Evolutionary conservation across 2,113 vertebrate species (phyloP).

Genomic region (Menidia beryllina): DNA sequence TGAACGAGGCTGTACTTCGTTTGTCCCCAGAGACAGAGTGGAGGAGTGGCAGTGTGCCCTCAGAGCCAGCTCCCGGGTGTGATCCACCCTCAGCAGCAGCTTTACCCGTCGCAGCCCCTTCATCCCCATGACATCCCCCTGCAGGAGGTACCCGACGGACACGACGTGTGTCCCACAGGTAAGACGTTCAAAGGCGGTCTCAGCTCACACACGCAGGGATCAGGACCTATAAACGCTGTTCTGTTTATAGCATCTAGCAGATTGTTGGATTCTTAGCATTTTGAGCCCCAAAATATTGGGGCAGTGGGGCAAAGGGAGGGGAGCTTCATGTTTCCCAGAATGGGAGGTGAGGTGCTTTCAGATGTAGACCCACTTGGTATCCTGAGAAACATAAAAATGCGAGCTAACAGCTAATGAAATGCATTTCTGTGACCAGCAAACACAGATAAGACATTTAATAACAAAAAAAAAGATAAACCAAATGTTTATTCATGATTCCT

Average conservation of each 20-base stretch:
- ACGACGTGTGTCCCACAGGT: conserved; percentile 87
- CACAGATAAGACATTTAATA: too few relatives aligned
- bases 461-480: too few relatives aligned
- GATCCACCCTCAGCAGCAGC: conserved; percentile 81
- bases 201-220: background rate
- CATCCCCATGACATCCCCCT: conserved; percentile 86
- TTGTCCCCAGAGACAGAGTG: conserved; percentile 83
- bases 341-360: too few relatives aligned
- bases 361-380: too few relatives aligned
- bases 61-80: conserved; percentile 83
- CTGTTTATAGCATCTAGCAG: background rate
- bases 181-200: conserved; percentile 58
- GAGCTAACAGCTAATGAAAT: too few relatives aligned
- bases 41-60: conserved; percentile 74
- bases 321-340: too few relatives aligned
- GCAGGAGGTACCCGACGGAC: conserved; percentile 94
- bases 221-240: background rate
- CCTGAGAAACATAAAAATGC: too few relatives aligned
- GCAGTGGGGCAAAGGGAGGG: too few relatives aligned
- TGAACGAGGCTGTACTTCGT: background rate
- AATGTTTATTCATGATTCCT: too few relatives aligned
- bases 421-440: too few relatives aligned
- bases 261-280: too few relatives aligned
- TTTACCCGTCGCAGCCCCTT: conserved; percentile 82
- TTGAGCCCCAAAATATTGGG: too few relatives aligned